Conservation (phyloP, 2,888 invertebrate species). For the Luperina nickerlii region DNA sequence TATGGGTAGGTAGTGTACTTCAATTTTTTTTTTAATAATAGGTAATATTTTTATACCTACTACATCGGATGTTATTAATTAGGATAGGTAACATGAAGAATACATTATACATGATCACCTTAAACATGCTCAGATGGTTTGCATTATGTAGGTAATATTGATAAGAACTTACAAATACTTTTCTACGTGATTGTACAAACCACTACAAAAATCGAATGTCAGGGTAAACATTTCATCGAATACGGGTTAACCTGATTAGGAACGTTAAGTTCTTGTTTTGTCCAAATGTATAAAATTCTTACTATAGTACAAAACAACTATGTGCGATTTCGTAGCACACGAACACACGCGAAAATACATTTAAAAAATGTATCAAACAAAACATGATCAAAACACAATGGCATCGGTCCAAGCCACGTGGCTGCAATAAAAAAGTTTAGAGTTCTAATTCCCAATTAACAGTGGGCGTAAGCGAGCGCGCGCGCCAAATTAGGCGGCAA, state of each 20-base stretch:
- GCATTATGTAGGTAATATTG: neutral
- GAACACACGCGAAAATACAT: conserved; percentile 2
- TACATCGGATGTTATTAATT: too few species aligned
- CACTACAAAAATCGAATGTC: conserved; percentile 47
- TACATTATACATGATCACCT: neutral
- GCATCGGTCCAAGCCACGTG: conserved; percentile 80
- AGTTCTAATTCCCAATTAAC: conserved; percentile 86
- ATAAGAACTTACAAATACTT: neutral
- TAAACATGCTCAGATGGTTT: neutral
- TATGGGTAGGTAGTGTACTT: neutral
- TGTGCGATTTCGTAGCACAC: neutral
- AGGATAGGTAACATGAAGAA: too few species aligned
- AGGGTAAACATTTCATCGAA: conserved; percentile 59
- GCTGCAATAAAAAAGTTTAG: conserved; percentile 85
- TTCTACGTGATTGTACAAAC: conserved; percentile 41
- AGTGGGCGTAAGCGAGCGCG: conserved; percentile 80
- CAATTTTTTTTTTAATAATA: neutral
- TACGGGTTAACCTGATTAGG: conserved; percentile 65
- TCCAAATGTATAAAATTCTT: conserved; percentile 29
- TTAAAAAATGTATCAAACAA: conserved; percentile 43
- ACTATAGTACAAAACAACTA: neutral
- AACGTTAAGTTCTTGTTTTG: conserved; percentile 44
- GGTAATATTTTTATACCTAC: neutral
- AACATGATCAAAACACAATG: conserved; percentile 62
- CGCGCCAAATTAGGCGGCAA: conserved; percentile 85